phyloP scores from a whole-genome alignment of 2,113 vertebrate species.

The Cricetomys ansorgei region DNA sequence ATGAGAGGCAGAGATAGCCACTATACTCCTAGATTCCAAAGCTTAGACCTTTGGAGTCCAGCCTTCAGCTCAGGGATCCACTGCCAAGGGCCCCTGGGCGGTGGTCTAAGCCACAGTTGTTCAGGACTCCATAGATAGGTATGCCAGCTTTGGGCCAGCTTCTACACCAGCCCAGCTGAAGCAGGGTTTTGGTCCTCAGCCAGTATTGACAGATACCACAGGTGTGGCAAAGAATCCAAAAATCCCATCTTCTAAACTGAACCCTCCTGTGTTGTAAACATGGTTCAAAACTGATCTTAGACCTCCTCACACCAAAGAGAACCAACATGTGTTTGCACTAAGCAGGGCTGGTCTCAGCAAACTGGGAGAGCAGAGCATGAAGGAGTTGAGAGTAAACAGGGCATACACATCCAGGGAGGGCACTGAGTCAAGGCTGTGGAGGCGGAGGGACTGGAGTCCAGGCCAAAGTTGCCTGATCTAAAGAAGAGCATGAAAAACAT shows the following conservation, averaged over 20 bases:
- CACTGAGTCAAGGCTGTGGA: neutral
- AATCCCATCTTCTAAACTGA: neutral
- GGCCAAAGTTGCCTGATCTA: neutral
- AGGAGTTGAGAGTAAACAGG: neutral
- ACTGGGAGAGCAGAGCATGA: neutral
- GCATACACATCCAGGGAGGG: too few relatives aligned
- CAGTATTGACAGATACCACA: neutral
- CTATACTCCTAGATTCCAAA: fast-evolving
- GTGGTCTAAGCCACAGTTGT: neutral
- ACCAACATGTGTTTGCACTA: neutral
- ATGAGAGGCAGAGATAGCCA: neutral
- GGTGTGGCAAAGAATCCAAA: neutral
- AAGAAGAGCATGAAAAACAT: neutral
- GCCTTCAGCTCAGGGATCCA: neutral
- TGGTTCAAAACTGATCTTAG: neutral
- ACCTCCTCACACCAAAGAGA: neutral
- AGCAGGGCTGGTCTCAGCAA: neutral
- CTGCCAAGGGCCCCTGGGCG: neutral
- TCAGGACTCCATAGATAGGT: fast-evolving
- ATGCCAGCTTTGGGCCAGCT: neutral
- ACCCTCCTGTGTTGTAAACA: neutral
- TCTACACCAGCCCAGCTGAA: too few relatives aligned
- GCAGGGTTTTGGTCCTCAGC: neutral
- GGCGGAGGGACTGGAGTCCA: neutral
- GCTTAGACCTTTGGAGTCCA: neutral